Evolutionary conservation across 2,113 vertebrate species (phyloP).

Genomic region (Oryzias javanicus): DNA sequence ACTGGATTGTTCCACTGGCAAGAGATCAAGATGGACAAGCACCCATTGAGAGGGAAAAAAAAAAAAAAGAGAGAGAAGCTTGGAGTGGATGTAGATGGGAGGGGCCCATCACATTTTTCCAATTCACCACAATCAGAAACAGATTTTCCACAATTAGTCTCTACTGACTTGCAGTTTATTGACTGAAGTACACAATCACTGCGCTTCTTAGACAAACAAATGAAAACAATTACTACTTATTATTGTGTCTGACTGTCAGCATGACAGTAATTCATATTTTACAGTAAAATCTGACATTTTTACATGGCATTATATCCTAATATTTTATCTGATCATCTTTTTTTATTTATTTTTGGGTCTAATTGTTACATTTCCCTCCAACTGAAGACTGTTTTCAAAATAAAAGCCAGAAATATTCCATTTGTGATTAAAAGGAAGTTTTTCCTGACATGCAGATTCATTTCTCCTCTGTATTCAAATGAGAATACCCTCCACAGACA

Average conservation of each 20-base stretch:
- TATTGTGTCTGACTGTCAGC: slow-evolving; percentile 15
- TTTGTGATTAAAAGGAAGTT: background rate
- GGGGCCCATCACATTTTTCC: slow-evolving; percentile 56
- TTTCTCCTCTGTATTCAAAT: background rate
- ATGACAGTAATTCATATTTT: background rate
- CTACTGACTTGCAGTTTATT: slow-evolving; percentile 44
- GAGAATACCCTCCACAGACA: slow-evolving; percentile 6
- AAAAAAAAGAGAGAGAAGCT: slow-evolving; percentile 26
- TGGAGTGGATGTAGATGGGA: slow-evolving; percentile 46
- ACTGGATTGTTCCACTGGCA: slow-evolving; percentile 66
- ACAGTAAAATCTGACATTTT: background rate
- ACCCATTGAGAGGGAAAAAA: slow-evolving; percentile 44
- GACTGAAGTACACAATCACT: slow-evolving; percentile 33
- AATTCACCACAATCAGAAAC: slow-evolving; percentile 70
- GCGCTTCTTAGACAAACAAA: slow-evolving; percentile 16
- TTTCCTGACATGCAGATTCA: background rate
- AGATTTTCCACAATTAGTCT: slow-evolving; percentile 63
- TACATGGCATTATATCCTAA: background rate
- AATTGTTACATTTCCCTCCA: background rate
- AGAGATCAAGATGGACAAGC: slow-evolving; percentile 62
- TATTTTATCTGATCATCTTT: background rate
- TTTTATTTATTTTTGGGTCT: background rate
- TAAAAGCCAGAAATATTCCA: background rate
- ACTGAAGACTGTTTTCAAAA: background rate
- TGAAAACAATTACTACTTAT: slow-evolving; percentile 21